Conservation (phyloP, 2,888 invertebrate species). For the Sepiola atlantica region DNA sequence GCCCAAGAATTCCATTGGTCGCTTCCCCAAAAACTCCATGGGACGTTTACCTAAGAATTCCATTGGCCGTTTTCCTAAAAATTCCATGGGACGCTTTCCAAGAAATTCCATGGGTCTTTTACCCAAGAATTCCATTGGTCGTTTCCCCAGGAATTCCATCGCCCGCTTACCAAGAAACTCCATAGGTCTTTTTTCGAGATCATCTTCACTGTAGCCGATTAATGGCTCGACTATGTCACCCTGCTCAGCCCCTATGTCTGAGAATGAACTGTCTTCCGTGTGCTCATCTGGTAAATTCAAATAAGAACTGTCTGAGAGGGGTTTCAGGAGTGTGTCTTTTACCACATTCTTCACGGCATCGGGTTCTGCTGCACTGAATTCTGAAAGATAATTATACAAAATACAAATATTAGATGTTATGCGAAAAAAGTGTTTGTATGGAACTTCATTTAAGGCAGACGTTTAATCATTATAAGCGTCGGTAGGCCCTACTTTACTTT, state of each 20-base stretch:
- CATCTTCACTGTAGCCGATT: conserved; percentile 20
- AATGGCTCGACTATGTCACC: not conserved
- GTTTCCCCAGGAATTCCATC: conserved; percentile 43
- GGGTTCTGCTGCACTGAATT: not conserved
- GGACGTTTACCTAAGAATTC: conserved; percentile 47
- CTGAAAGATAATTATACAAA: not conserved
- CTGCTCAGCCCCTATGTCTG: not conserved
- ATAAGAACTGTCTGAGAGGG: not conserved
- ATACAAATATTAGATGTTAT: too few relatives aligned
- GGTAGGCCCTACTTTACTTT: too few relatives aligned
- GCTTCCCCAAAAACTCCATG: conserved; percentile 42
- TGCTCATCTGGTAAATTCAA: conserved; percentile 16
- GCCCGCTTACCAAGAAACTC: conserved; percentile 40
- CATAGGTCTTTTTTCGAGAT: conserved; percentile 36
- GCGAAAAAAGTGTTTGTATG: too few relatives aligned
- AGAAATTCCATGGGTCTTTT: conserved; percentile 34
- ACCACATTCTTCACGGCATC: not conserved
- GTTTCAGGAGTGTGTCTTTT: not conserved
- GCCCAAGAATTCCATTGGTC: conserved; percentile 34
- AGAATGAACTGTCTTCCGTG: not conserved
- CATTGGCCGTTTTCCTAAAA: conserved; percentile 43
- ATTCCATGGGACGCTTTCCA: conserved; percentile 43
- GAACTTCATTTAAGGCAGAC: too few relatives aligned
- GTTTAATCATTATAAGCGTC: too few relatives aligned
- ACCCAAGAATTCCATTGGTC: conserved; percentile 45